These are phyloP conservation scores for Excalfactoria chinensis DNA, from an alignment of 2,113 vertebrate genomes.

Conservation along the genomic window DNA sequence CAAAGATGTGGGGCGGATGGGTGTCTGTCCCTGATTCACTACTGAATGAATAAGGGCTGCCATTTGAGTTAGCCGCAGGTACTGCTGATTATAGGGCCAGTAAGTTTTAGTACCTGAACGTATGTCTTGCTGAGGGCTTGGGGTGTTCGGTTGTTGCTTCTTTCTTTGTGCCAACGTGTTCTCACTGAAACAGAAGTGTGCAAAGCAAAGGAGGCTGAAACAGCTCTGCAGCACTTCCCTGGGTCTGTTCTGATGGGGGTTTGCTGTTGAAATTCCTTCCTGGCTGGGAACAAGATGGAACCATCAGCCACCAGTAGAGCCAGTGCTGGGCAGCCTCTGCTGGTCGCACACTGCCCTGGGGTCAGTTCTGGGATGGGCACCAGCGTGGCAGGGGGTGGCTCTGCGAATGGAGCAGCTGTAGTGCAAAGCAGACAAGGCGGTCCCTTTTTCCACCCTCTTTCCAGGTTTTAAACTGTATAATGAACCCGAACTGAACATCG, in stretches of 20 bases:
- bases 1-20: constrained; percentile 43
- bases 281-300: neutral
- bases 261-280: constrained; percentile 20
- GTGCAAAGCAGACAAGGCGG: neutral
- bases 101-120: constrained; percentile 77
- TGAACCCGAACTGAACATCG: constrained; percentile 11
- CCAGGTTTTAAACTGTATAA: neutral
- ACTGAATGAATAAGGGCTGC: constrained; percentile 77
- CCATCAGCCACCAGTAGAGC: constrained; percentile 1
- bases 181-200: neutral
- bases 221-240: neutral
- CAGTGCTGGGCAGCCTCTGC: neutral
- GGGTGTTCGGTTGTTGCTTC: neutral
- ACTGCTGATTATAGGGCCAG: constrained; percentile 80
- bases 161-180: constrained; percentile 73
- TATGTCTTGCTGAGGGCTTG: constrained; percentile 73
- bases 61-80: constrained; percentile 68
- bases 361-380: neutral
- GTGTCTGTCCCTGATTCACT: constrained; percentile 69
- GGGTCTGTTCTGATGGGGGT: neutral
- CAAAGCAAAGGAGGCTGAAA: neutral
- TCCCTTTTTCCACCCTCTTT: neutral
- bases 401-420: neutral
- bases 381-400: neutral
- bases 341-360: constrained; percentile 7